These are phyloP conservation scores for Macrosiphum euphorbiae DNA, from an alignment of 2,888 invertebrate species.

Conservation along the genomic window DNA sequence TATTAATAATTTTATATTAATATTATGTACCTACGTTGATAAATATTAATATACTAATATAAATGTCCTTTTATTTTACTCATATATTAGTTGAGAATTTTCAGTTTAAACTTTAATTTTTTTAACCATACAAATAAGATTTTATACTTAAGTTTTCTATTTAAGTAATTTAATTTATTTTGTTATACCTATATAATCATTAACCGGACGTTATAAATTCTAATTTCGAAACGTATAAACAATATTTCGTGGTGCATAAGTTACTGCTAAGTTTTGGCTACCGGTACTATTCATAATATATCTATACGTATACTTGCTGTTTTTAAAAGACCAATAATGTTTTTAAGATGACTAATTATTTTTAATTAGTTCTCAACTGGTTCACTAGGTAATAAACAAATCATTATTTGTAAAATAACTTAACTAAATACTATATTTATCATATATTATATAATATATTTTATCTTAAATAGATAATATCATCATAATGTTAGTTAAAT, in stretches of 20 bases:
- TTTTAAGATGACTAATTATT: conserved; percentile 16
- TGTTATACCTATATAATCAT: not conserved
- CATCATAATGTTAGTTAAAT: not conserved
- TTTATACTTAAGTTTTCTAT: not conserved
- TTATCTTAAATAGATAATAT: not conserved
- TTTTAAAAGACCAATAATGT: conserved; percentile 26
- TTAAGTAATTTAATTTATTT: not conserved
- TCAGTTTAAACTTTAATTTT: not conserved
- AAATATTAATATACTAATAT: not conserved
- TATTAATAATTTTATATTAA: not conserved
- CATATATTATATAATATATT: not conserved
- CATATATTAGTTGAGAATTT: not conserved
- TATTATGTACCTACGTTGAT: not conserved
- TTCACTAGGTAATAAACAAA: no score
- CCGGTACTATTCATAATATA: not conserved
- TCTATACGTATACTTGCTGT: not conserved
- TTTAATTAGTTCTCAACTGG: conserved; percentile 9
- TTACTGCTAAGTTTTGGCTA: conserved; percentile 11
- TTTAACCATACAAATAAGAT: not conserved
- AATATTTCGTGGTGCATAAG: not conserved
- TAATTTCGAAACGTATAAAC: not conserved
- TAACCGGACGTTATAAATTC: not conserved
- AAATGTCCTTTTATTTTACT: not conserved
- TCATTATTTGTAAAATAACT: conserved; percentile 2
- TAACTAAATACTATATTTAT: not conserved